phyloP scores from a whole-genome alignment of 23 tunicate genomes.

The Diplosoma virens region DNA sequence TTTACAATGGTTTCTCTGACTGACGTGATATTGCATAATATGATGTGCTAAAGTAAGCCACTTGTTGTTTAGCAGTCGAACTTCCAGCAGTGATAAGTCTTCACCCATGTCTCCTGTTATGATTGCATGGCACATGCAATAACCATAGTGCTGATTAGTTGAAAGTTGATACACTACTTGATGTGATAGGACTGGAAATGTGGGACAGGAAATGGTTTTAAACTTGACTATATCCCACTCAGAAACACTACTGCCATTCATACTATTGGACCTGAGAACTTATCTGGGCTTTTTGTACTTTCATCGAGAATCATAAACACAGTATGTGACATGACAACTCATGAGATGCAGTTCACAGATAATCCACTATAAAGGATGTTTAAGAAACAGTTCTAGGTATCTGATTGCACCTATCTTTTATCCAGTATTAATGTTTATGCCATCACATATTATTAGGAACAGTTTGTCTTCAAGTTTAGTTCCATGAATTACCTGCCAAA shows the following conservation, averaged over 20 bases:
- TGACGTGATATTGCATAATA: background rate
- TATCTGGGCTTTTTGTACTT: background rate
- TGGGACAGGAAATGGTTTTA: background rate
- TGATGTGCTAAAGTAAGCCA: background rate
- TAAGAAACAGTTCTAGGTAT: background rate
- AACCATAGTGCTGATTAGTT: background rate
- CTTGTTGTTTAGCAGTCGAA: background rate
- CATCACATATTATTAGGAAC: background rate
- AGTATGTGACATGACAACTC: background rate
- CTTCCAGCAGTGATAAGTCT: background rate
- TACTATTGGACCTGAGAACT: background rate
- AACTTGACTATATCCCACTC: background rate
- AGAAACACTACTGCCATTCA: background rate
- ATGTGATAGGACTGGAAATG: background rate
- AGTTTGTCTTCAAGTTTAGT: background rate
- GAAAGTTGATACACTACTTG: background rate
- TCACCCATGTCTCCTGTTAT: background rate
- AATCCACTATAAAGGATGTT: background rate
- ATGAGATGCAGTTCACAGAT: background rate
- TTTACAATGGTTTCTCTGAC: background rate
- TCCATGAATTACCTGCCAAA: background rate
- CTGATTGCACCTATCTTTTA: background rate
- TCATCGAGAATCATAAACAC: background rate
- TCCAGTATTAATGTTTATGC: background rate
- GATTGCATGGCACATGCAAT: background rate